Base-by-base conservation (phyloP, 2,888 invertebrate genomes). In the Trachelus tabidus region DNA sequence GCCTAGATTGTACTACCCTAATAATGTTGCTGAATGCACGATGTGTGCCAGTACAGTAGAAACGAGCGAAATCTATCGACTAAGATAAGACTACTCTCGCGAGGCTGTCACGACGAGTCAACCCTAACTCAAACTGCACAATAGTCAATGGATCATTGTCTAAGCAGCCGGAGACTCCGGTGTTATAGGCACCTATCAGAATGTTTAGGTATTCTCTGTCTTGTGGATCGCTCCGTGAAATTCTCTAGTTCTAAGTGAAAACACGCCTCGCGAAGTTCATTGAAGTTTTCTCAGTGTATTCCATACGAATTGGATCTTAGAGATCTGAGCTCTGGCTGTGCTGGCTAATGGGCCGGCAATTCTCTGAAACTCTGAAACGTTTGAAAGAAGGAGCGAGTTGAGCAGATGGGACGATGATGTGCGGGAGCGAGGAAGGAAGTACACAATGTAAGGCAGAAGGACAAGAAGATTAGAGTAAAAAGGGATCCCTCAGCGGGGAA, bases 61-160 rank as follows among this genome's bases (percentile, higher is more conserved):
- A 56, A 15, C 23, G 23, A 12, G 83, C 82, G 84, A 89, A 89
- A 88, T 89, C 89, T 87, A 87, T 84, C 86, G 85, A 81, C 80
- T 81, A 84, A 87, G 88, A 90, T 88, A 89, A 89, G 86, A 84
- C 86, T 83, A 33, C 76, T 79, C 77, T 56, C 75, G 79, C 80
- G 81, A 79, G 34, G 82, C 85, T 89, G 88, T 88, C 88, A 85
- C 83, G 75, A 73, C 85, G 84, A 86, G 86, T 86, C 87, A 87
- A 86, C 86, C 88, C 89, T 86, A 86, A 89, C 90, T 90, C 90
- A 90, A 88, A 82, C 83, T 78, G 79, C 80, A 86, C 87, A 87
- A 89, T 87, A 85, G 84, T 85, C 85, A 83, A 85, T 83, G 84
- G 83, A 79, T 71, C 71, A 33, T 71, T 71, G 71, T 71, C 71